phyloP scores from a whole-genome alignment of 2,113 vertebrate genomes.

The Irena cyanogastra region DNA sequence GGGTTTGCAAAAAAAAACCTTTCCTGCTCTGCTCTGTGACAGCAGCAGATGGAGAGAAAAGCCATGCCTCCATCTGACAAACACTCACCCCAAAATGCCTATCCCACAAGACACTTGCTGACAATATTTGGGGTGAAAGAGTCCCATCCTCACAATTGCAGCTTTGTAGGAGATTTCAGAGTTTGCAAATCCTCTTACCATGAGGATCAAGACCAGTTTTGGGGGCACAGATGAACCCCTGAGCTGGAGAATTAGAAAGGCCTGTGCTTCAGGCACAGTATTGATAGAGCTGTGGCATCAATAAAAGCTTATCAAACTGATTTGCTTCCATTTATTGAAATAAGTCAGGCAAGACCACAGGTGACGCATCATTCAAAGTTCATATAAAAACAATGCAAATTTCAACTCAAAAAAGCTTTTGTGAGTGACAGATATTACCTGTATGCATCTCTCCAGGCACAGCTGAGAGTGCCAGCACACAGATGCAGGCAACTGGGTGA shows the following conservation, averaged over 20 bases:
- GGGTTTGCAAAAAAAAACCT: neutral
- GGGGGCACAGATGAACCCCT: neutral
- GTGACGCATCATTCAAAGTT: neutral
- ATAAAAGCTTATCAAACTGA: neutral
- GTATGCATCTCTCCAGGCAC: neutral
- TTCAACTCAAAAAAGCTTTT: neutral
- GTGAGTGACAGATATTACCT: neutral
- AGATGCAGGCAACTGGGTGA: neutral
- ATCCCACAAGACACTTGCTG: no score
- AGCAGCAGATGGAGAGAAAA: neutral
- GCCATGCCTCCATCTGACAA: fast-evolving
- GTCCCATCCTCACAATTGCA: neutral
- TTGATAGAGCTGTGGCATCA: neutral
- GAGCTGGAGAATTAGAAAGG: neutral
- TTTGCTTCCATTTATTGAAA: neutral
- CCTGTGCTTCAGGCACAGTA: neutral
- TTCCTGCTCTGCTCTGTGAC: neutral
- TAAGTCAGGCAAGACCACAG: neutral
- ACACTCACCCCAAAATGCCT: fast-evolving
- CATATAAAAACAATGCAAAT: neutral
- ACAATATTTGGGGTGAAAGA: neutral
- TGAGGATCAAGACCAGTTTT: neutral
- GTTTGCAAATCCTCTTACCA: neutral
- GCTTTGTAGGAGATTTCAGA: neutral
- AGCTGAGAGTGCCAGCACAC: neutral